phyloP scores from a whole-genome alignment of 1,140 invertebrate species.

The Octopus sinensis region DNA sequence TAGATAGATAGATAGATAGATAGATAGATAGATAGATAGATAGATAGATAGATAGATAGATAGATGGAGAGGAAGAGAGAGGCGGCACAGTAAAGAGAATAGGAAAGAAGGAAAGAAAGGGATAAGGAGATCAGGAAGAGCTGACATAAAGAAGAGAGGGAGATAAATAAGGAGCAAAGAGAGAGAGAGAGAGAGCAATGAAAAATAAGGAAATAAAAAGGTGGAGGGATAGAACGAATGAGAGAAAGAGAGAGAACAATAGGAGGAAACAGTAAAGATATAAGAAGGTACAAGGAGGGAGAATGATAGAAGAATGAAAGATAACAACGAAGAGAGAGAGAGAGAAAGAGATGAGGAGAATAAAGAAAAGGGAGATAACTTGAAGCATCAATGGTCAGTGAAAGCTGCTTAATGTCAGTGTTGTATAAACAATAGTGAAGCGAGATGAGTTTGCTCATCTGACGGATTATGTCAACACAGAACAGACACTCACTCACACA shows the following conservation, averaged over 20 bases:
- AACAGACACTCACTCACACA: no score
- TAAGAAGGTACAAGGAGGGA: neutral
- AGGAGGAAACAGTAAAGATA: neutral
- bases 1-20: neutral
- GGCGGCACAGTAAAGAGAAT: neutral
- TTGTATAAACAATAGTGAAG: no score
- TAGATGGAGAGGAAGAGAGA: neutral
- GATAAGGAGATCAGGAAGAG: slow-evolving; percentile 23
- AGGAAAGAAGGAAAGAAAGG: slow-evolving; percentile 28
- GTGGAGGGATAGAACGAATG: slow-evolving; percentile 21
- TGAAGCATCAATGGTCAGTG: no score
- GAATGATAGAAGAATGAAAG: neutral
- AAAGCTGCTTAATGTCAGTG: no score
- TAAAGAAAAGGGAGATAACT: neutral
- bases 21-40: neutral
- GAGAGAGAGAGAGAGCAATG: slow-evolving; percentile 15
- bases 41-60: neutral
- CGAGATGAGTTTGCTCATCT: no score
- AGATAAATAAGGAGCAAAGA: slow-evolving; percentile 24
- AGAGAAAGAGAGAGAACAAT: slow-evolving; percentile 8
- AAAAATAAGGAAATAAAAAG: neutral
- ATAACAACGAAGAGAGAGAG: neutral
- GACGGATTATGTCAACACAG: no score
- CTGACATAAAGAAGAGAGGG: slow-evolving; percentile 21
- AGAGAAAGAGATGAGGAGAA: neutral